Percentiles rank a stretch among this genome's conserved stretches.
These are phyloP conservation scores for Lemur catta DNA, from an alignment of 2,797 vertebrate genomes.

Conservation along the genomic window DNA sequence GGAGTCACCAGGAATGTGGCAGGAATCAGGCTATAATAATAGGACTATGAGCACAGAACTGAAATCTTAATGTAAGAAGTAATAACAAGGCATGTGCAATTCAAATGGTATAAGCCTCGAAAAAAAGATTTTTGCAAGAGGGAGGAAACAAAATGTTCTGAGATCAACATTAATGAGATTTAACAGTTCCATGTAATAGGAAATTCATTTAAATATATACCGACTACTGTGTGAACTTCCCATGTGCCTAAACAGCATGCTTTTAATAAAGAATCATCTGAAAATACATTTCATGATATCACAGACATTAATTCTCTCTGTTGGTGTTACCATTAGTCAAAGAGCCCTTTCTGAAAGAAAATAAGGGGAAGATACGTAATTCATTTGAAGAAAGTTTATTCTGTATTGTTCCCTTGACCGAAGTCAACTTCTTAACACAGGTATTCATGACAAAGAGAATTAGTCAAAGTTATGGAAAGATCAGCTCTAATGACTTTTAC, in stretches of 20 bases:
- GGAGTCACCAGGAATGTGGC: not conserved
- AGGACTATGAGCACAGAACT: not conserved
- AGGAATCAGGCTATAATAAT: not conserved
- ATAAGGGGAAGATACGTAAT: not conserved
- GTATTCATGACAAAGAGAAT: not conserved
- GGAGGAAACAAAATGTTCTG: not conserved
- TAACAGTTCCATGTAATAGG: not conserved
- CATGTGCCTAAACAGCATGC: not conserved
- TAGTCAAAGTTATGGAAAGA: not conserved
- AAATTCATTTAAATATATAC: not conserved
- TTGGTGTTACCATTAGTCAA: not conserved
- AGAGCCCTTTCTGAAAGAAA: not conserved
- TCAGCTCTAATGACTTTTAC: not conserved
- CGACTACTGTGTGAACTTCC: not conserved
- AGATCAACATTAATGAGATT: not conserved
- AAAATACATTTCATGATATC: not conserved
- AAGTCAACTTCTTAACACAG: not conserved
- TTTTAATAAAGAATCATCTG: not conserved
- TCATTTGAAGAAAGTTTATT: conserved; percentile 2
- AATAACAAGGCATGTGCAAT: not conserved
- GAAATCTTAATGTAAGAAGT: not conserved
- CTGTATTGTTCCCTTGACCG: not conserved
- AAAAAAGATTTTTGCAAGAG: not conserved
- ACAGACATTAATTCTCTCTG: not conserved
- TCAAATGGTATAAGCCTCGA: not conserved